Evolutionary conservation across 2,797 vertebrate genomes (phyloP).

Genomic region (Channallabes apus): DNA sequence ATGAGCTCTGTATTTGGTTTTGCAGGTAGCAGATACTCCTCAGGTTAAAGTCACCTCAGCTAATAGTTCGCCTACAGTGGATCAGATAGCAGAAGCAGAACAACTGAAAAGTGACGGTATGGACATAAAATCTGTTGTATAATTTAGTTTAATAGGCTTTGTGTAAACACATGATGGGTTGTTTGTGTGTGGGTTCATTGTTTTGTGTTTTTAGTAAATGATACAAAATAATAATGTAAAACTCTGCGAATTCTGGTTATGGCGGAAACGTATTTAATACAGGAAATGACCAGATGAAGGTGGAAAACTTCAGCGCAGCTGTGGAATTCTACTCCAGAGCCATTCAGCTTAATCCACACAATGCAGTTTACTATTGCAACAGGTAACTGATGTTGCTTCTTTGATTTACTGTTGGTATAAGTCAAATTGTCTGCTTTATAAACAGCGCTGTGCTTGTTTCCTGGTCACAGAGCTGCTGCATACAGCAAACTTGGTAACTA

Average conservation of each 20-base stretch:
- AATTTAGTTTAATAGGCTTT: neutral
- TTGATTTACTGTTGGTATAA: neutral
- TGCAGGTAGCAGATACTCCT: slow-evolving; percentile 64
- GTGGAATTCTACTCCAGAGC: slow-evolving; percentile 93
- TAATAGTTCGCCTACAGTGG: slow-evolving; percentile 72
- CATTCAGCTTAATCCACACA: slow-evolving; percentile 88
- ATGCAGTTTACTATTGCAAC: slow-evolving; percentile 96
- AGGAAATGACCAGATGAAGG: slow-evolving; percentile 98
- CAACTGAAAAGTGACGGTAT: slow-evolving; percentile 89
- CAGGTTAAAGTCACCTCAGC: slow-evolving; percentile 67
- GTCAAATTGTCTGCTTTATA: neutral
- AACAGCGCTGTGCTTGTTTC: slow-evolving; percentile 8
- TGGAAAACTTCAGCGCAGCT: slow-evolving; percentile 88
- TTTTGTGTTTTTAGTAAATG: neutral
- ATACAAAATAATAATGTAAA: neutral
- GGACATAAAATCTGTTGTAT: neutral
- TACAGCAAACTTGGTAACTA: slow-evolving; percentile 95
- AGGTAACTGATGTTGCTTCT: slow-evolving; percentile 70
- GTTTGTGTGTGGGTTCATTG: neutral
- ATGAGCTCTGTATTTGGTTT: neutral
- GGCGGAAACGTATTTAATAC: neutral
- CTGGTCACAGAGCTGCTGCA: slow-evolving; percentile 83
- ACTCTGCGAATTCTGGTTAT: neutral
- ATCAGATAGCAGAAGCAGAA: slow-evolving; percentile 85
- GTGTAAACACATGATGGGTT: too few relatives aligned